Evolutionary conservation across 2,113 vertebrate genomes (phyloP).

Genomic region (Gambusia affinis): DNA sequence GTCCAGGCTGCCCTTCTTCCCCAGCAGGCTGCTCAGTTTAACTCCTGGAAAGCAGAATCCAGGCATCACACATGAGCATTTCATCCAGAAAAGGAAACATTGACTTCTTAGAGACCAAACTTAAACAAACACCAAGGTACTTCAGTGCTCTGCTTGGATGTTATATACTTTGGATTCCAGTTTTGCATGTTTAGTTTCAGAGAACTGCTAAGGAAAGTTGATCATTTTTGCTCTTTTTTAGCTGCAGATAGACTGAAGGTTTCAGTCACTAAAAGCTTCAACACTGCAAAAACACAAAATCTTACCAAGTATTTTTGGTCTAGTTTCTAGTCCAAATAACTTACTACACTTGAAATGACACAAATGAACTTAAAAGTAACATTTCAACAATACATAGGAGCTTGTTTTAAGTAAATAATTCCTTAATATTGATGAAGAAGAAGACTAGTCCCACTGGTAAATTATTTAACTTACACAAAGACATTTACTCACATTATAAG

Average conservation of each 20-base stretch:
- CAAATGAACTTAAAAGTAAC: too few relatives aligned
- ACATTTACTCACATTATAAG: too few relatives aligned
- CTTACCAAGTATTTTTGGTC: too few relatives aligned
- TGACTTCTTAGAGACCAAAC: neutral
- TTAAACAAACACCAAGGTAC: neutral
- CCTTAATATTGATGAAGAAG: too few relatives aligned
- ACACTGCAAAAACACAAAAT: too few relatives aligned
- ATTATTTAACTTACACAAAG: too few relatives aligned
- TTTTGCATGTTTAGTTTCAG: neutral
- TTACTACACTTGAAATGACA: too few relatives aligned
- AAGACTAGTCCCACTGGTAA: too few relatives aligned
- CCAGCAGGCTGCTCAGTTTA: constrained; percentile 96
- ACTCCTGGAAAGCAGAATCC: constrained; percentile 82
- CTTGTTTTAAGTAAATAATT: too few relatives aligned
- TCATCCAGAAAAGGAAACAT: neutral
- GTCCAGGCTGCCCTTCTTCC: constrained; percentile 96
- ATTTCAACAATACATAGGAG: too few relatives aligned
- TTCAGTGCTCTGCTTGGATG: neutral
- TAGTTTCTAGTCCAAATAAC: too few relatives aligned
- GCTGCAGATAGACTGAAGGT: neutral
- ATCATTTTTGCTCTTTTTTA: neutral
- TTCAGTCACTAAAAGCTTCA: neutral
- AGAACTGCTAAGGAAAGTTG: neutral
- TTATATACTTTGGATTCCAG: neutral
- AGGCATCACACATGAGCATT: neutral